These are phyloP conservation scores for Neodon shergylaensis DNA, from an alignment of 2,113 vertebrate genomes.

Conservation along the genomic window DNA sequence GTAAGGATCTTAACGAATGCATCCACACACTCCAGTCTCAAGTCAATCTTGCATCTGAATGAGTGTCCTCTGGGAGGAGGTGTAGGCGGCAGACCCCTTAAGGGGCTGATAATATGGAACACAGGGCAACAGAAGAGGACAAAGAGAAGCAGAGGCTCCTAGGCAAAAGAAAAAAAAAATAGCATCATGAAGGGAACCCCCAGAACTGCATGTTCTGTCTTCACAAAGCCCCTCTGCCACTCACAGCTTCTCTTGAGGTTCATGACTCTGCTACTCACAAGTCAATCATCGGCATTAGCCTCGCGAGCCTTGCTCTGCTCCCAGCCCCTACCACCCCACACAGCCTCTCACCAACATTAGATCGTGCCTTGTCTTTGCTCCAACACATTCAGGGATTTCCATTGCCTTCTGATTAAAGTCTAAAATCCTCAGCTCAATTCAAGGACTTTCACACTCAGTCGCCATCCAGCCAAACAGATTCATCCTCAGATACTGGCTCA, in stretches of 20 bases:
- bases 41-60: not conserved
- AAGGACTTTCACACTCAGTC: slow-evolving; percentile 30
- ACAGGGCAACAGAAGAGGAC: not conserved
- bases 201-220: not conserved
- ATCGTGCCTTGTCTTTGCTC: not conserved
- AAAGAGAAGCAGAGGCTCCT: not conserved
- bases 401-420: slow-evolving; percentile 20
- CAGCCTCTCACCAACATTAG: not conserved
- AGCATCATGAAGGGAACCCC: not conserved
- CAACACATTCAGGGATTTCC: not conserved
- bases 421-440: slow-evolving; percentile 45
- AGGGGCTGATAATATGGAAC: not conserved
- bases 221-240: not conserved
- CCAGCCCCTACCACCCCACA: not conserved
- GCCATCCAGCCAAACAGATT: slow-evolving; percentile 19
- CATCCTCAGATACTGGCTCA: slow-evolving; percentile 23
- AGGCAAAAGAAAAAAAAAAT: not conserved
- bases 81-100: not conserved
- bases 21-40: slow-evolving; percentile 1
- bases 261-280: not conserved
- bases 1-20: slow-evolving; percentile 4
- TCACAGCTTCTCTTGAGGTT: not conserved
- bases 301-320: not conserved
- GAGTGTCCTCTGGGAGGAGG: not conserved
- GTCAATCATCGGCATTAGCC: not conserved